Percentiles rank a stretch among this genome's conserved stretches.
These are phyloP conservation scores for Pseudobourletiella spinata DNA, from an alignment of 1,140 invertebrate genomes.

Conservation along the genomic window DNA sequence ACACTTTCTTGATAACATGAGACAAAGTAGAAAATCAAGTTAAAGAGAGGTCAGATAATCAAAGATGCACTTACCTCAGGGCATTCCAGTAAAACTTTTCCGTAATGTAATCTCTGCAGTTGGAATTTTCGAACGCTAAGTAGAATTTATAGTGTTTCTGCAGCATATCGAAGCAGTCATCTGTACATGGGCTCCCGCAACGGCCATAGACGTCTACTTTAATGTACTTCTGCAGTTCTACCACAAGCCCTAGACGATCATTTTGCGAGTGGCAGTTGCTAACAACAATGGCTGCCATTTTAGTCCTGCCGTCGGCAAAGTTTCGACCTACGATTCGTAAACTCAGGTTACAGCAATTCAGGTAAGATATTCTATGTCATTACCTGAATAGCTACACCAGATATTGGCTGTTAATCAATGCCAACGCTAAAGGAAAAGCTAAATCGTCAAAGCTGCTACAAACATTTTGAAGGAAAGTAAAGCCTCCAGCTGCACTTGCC, in stretches of 20 bases:
- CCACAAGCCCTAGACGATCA: slow-evolving; percentile 47
- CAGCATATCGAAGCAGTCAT: slow-evolving; percentile 6
- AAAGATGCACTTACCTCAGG: slow-evolving; percentile 52
- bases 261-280: slow-evolving; percentile 51
- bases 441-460: no score
- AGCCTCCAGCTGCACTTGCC: no score
- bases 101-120: slow-evolving; percentile 91
- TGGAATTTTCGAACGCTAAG: slow-evolving; percentile 91
- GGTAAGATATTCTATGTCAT: no score
- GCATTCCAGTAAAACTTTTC: slow-evolving; percentile 94
- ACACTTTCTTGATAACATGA: no score
- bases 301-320: slow-evolving; percentile 57
- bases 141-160: slow-evolving; percentile 59
- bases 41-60: no score
- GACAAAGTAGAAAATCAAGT: no score
- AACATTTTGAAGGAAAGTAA: no score
- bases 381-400: no score
- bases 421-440: no score
- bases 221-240: slow-evolving; percentile 49
- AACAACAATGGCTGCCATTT: slow-evolving; percentile 53
- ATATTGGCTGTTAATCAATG: no score
- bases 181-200: slow-evolving; percentile 49
- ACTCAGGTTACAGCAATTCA: no score
- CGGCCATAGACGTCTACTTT: slow-evolving; percentile 59
- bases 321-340: no score